Evolutionary conservation across 2,113 vertebrate genomes (phyloP).

Genomic region (Cavia porcellus): DNA sequence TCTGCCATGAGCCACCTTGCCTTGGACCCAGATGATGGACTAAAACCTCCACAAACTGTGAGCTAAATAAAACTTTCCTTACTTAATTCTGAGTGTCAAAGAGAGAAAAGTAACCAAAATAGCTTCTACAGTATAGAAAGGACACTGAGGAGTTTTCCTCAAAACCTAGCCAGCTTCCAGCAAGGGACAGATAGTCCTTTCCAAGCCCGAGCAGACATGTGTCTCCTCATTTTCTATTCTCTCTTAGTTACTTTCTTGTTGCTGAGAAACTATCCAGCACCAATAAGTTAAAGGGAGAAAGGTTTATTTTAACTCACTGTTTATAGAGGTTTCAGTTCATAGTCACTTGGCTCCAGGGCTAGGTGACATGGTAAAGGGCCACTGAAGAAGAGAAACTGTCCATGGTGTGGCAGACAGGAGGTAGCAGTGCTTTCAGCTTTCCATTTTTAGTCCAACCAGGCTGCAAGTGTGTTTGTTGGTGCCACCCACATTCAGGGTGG

Average conservation of each 20-base stretch:
- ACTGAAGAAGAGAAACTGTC: background rate
- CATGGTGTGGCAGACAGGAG: background rate
- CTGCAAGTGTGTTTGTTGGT: background rate
- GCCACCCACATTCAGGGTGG: background rate
- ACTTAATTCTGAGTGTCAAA: too few relatives aligned
- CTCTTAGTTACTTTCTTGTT: background rate
- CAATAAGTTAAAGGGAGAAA: background rate
- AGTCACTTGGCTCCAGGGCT: background rate
- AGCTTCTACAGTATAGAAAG: background rate
- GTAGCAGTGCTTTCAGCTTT: background rate
- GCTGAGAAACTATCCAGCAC: background rate
- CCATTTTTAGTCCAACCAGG: background rate
- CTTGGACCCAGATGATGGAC: too few relatives aligned
- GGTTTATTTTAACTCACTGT: background rate
- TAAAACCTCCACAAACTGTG: too few relatives aligned
- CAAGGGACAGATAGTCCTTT: background rate
- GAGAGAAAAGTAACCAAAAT: too few relatives aligned
- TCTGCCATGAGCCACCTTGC: too few relatives aligned
- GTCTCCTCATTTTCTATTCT: background rate
- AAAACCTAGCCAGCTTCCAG: background rate
- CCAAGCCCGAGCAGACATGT: background rate
- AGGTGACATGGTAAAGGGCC: background rate
- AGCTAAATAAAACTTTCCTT: too few relatives aligned
- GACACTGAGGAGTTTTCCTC: background rate
- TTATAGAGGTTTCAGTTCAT: background rate